These are phyloP conservation scores for Alsophila aescularia DNA, from an alignment of 2,888 invertebrate genomes.

Conservation along the genomic window DNA sequence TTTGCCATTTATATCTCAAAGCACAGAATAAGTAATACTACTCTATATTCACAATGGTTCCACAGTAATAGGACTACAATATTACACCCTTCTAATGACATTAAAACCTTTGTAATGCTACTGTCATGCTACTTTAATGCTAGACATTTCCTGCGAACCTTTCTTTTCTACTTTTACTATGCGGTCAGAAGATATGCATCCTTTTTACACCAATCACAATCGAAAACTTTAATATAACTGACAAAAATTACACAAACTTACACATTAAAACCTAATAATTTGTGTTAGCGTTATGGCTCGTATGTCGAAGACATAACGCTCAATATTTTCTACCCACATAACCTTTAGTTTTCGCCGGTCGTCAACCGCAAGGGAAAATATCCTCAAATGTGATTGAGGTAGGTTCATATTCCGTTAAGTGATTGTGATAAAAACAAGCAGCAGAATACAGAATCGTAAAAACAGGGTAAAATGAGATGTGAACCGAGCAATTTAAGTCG, in stretches of 20 bases:
- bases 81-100: constrained; percentile 45
- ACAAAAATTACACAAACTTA: constrained; percentile 2
- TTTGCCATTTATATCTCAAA: background rate
- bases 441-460: constrained; percentile 59
- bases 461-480: constrained; percentile 71
- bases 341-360: constrained; percentile 6
- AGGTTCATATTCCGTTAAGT: constrained; percentile 1
- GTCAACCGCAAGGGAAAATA: constrained; percentile 6
- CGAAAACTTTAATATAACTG: constrained; percentile 9
- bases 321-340: constrained; percentile 14
- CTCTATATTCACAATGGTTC: no score
- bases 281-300: background rate
- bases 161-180: background rate
- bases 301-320: background rate
- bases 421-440: constrained; percentile 39
- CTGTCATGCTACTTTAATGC: constrained; percentile 10
- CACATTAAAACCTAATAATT: constrained; percentile 3
- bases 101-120: constrained; percentile 46
- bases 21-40: constrained; percentile 1
- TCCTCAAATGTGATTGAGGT: constrained; percentile 1
- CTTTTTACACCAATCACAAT: constrained; percentile 1
- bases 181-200: background rate
- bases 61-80: constrained; percentile 38
- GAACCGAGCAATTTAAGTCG: constrained; percentile 68
- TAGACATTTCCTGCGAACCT: constrained; percentile 11